phyloP scores from a whole-genome alignment of 2,797 vertebrate genomes.

The Danio choprae region DNA sequence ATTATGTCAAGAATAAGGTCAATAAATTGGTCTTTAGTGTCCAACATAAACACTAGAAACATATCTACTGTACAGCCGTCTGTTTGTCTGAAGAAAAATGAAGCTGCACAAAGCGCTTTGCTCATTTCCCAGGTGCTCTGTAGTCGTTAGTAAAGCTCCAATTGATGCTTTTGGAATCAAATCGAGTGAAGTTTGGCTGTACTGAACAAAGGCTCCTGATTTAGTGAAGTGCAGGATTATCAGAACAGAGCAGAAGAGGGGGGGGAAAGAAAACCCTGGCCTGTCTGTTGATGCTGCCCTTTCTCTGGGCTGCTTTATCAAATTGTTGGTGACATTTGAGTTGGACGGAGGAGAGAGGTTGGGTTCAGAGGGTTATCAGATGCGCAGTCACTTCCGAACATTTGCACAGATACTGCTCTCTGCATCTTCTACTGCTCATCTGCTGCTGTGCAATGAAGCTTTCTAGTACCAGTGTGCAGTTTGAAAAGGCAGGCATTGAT shows the following conservation, averaged over 20 bases:
- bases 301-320: slow-evolving; percentile 67
- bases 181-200: neutral
- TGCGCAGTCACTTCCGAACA: slow-evolving; percentile 39
- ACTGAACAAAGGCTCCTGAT: neutral
- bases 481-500: neutral
- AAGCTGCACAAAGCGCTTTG: neutral
- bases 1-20: too few relatives aligned
- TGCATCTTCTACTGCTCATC: neutral
- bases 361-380: slow-evolving; percentile 48
- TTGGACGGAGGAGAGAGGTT: slow-evolving; percentile 63
- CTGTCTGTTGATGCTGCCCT: slow-evolving; percentile 55
- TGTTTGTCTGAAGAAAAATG: neutral
- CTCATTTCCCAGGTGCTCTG: neutral
- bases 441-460: neutral
- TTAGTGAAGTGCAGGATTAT: slow-evolving; percentile 45
- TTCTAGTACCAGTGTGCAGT: neutral
- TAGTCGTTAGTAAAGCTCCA: neutral
- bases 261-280: slow-evolving; percentile 21
- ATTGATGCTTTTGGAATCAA: neutral
- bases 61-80: neutral
- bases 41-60: neutral
- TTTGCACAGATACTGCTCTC: neutral
- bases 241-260: slow-evolving; percentile 1
- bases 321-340: slow-evolving; percentile 80
- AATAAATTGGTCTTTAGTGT: too few relatives aligned